phyloP scores from a whole-genome alignment of 2,888 invertebrate species.

The Eucera pruinosa region DNA sequence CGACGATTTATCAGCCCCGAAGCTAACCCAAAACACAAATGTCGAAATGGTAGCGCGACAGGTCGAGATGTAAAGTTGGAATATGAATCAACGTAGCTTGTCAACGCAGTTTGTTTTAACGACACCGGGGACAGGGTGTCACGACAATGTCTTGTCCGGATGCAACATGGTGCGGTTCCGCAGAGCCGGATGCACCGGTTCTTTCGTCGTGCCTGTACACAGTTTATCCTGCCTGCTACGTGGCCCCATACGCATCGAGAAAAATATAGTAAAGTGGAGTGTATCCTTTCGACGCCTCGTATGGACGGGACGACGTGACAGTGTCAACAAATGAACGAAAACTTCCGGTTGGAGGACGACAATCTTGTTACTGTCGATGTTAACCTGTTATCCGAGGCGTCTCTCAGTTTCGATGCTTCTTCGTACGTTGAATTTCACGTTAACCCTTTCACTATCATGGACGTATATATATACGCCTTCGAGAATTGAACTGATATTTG shows the following conservation, averaged over 20 bases:
- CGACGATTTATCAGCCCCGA: not conserved
- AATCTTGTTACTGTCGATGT: constrained; percentile 21
- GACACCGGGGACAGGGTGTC: constrained; percentile 25
- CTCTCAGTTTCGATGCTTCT: no score
- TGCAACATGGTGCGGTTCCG: constrained; percentile 40
- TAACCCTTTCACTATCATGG: no score
- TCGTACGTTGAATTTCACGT: no score
- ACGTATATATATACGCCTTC: no score
- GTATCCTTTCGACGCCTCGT: constrained; percentile 65
- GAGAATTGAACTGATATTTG: no score
- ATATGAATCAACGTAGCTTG: constrained; percentile 36
- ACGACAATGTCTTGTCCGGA: constrained; percentile 47
- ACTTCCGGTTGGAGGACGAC: constrained; percentile 61
- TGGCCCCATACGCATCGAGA: constrained; percentile 12
- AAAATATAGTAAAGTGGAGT: constrained; percentile 57
- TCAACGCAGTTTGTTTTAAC: constrained; percentile 54
- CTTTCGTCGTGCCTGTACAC: constrained; percentile 54
- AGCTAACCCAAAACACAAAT: no score
- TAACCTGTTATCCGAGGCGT: no score
- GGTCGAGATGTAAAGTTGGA: constrained; percentile 24
- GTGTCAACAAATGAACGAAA: constrained; percentile 69
- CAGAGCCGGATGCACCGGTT: constrained; percentile 63
- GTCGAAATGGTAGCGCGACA: constrained; percentile 22
- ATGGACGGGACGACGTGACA: constrained; percentile 57
- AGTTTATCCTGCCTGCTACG: constrained; percentile 48